Evolutionary conservation across 2,888 invertebrate genomes (phyloP).

Genomic region (Elmis aenea): DNA sequence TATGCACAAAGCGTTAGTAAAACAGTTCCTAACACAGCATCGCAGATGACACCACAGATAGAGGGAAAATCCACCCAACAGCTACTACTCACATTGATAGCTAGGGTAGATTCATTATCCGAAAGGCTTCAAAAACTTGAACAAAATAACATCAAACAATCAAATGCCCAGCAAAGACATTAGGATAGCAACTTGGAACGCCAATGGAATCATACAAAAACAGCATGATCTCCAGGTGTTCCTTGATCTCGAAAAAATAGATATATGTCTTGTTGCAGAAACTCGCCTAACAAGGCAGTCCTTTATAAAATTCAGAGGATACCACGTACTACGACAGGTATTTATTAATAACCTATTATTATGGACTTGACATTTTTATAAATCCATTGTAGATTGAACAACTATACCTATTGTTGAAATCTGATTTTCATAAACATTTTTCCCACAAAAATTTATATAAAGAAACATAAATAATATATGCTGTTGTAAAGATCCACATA

Average conservation of each 20-base stretch:
- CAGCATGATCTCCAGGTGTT: conserved; percentile 6
- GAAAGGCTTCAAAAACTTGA: conserved; percentile 5
- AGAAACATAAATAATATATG: too few relatives aligned
- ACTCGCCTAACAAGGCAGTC: conserved; percentile 13
- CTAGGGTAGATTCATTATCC: conserved; percentile 1
- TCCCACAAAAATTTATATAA: too few relatives aligned
- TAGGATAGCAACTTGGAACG: conserved; percentile 11
- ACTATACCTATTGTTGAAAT: too few relatives aligned
- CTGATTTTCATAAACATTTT: too few relatives aligned
- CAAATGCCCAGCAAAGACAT: conserved; percentile 2
- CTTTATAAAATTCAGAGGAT: conserved; percentile 12
- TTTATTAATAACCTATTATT: too few relatives aligned
- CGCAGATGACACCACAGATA: conserved; percentile 1
- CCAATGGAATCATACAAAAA: conserved; percentile 10
- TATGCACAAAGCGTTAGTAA: conserved; percentile 3
- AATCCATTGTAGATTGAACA: too few relatives aligned
- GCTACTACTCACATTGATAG: conserved; percentile 3
- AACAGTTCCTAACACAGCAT: conserved; percentile 2
- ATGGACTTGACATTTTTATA: too few relatives aligned
- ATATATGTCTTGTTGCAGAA: conserved; percentile 18
- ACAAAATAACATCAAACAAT: conserved; percentile 2
- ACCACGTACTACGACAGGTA: conserved; percentile 11
- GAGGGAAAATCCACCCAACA: conserved; percentile 2
- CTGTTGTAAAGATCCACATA: too few relatives aligned
- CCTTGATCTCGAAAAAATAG: conserved; percentile 8